Base-by-base conservation (phyloP, 2,888 invertebrate species). In the Drosophila villosipedis region DNA sequence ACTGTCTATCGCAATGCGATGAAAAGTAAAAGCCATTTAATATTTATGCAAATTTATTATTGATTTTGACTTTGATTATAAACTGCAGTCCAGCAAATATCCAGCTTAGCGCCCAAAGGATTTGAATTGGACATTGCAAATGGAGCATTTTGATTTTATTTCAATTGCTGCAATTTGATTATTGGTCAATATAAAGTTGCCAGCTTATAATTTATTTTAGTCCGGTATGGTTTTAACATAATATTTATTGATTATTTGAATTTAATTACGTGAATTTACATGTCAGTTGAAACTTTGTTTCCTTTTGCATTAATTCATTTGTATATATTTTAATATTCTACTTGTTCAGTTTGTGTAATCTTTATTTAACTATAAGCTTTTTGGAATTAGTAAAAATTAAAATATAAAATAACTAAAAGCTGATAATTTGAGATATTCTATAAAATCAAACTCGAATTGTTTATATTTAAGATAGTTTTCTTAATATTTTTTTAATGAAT, bases 41-140 rank as follows among this genome's bases (percentile, higher is more conserved):
- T 68, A 85, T 78, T 80, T 72, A 90, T 85, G 83, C 83, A 76
- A 75, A 88, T 84, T 58, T 55, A 70, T 83, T 80, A 85, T 88
- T 83, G 71, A 90, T 77, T 83, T 75, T 77, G 69, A 82, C 73
- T 84, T 39, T 64, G 68, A 72, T 81, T 77, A 70, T 72, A 22
- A 25, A 62, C n/a, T 60, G 55, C 54, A 60, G 37, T 25, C 37
- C 49, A 35, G 37, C 12, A 60, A 41, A 60, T 66, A 63, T 47
- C n/a, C 61, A 49, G 74, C 37, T 58, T 55, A 61, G 33, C 47
- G 67, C 55, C 49, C 14, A 4, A 75, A 43, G 63, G 63, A 10
- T 19, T 57, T 37, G 25, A 57, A 55, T 33, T 9, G 1, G 50
- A 35, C 12, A 49, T 49, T 64, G 16, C 16, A 30, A 37, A n/a